Conservation (phyloP, 2,797 vertebrate genomes). For the Vultur gryphus region DNA sequence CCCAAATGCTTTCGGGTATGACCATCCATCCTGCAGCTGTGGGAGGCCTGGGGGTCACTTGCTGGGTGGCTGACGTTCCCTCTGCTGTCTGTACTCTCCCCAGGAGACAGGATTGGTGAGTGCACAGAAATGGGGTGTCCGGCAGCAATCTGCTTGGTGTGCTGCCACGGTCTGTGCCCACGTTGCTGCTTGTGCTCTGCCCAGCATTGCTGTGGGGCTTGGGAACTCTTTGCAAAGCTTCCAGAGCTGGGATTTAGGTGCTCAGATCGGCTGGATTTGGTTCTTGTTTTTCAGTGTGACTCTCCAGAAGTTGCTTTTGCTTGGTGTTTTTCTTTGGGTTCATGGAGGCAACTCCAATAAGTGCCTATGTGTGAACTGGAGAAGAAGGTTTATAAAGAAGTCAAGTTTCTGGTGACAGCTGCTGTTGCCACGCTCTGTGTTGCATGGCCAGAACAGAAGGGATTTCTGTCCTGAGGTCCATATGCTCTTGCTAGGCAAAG, state of each 20-base stretch:
- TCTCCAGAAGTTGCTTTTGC: neutral
- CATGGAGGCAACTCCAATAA: neutral
- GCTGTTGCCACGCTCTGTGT: neutral
- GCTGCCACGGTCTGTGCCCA: rapidly evolving
- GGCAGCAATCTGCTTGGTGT: rapidly evolving
- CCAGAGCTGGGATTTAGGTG: neutral
- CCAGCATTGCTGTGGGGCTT: rapidly evolving
- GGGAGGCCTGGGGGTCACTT: neutral
- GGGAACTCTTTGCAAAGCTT: neutral
- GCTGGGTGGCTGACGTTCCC: neutral
- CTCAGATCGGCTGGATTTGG: neutral
- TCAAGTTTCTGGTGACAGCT: neutral
- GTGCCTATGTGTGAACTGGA: neutral
- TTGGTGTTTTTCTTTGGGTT: neutral
- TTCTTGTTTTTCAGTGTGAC: neutral
- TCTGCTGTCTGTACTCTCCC: neutral
- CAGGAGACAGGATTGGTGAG: neutral
- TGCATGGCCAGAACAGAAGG: neutral
- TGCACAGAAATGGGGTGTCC: neutral
- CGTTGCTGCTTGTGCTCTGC: neutral
- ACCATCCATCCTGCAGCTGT: too few relatives aligned
- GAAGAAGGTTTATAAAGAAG: neutral
- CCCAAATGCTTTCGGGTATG: neutral
- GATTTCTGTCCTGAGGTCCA: neutral
- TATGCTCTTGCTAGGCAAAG: neutral